A percentile compares a stretch with the other conserved stretches of the same genome.
Evolutionary conservation across 1,140 invertebrate genomes (phyloP).

Genomic region (Caenorhabditis inopinata): DNA sequence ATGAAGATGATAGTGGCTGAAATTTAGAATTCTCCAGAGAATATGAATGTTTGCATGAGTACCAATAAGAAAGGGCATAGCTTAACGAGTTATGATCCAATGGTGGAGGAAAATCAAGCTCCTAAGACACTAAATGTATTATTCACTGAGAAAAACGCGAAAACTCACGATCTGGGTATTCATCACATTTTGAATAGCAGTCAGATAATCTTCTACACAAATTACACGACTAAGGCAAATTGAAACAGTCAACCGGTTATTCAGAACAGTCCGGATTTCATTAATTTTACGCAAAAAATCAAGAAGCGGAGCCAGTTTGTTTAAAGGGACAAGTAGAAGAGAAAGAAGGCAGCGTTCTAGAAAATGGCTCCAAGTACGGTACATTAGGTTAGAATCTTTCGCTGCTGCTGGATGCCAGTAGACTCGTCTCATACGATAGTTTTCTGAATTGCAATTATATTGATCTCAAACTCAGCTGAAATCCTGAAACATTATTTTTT

Average conservation of each 20-base stretch:
- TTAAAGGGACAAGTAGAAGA: not conserved
- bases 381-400: constrained; percentile 1
- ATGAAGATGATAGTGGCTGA: not conserved
- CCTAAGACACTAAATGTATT: no score
- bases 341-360: not conserved
- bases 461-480: no score
- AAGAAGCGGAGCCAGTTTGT: not conserved
- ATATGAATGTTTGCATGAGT: not conserved
- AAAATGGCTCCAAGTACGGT: not conserved
- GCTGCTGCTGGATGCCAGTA: not conserved
- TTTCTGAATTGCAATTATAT: not conserved
- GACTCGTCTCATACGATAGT: not conserved
- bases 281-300: constrained; percentile 4
- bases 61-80: constrained; percentile 1
- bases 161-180: not conserved
- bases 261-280: not conserved
- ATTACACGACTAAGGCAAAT: constrained; percentile 9
- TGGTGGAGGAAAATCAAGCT: not conserved
- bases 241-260: not conserved
- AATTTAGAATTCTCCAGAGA: not conserved
- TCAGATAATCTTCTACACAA: constrained; percentile 11
- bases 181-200: not conserved
- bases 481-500: no score
- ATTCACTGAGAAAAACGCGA: no score
- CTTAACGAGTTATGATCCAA: not conserved